Evolutionary conservation across 1,140 invertebrate genomes (phyloP).

Genomic region (Sinella curviseta): DNA sequence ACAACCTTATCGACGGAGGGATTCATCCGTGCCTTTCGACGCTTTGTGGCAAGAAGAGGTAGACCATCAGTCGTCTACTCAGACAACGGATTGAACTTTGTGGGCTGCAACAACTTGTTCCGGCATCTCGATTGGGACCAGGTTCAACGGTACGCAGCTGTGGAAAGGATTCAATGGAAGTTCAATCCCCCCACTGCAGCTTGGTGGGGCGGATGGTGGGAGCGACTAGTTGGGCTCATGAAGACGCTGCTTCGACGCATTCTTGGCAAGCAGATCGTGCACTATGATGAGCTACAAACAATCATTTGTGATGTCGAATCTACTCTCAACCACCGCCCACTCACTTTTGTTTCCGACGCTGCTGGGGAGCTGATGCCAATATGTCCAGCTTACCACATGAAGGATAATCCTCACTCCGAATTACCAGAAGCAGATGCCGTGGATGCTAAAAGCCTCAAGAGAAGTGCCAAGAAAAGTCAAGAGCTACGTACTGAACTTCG

Average conservation of each 20-base stretch:
- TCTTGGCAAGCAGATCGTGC: constrained; percentile 18
- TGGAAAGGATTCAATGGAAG: constrained; percentile 39
- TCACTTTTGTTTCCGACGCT: constrained; percentile 24
- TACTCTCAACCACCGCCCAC: constrained; percentile 20
- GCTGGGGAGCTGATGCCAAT: not conserved
- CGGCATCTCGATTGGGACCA: not conserved
- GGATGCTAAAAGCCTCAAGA: not conserved
- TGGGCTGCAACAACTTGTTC: constrained; percentile 8
- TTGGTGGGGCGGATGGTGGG: constrained; percentile 53
- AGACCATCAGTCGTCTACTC: not conserved
- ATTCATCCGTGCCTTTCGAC: not conserved
- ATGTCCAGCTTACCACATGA: not conserved
- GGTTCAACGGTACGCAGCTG: not conserved
- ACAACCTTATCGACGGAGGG: not conserved
- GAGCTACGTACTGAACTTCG: constrained; percentile 5
- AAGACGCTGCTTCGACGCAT: constrained; percentile 40
- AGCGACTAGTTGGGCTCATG: constrained; percentile 50
- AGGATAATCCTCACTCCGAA: not conserved
- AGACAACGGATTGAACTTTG: constrained; percentile 24
- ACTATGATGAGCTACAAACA: not conserved
- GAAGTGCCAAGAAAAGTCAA: not conserved
- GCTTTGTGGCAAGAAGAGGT: not conserved
- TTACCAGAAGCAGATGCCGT: not conserved
- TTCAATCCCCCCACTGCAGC: constrained; percentile 48
- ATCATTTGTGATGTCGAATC: constrained; percentile 23